These are phyloP conservation scores for Eidolon helvum DNA, from an alignment of 2,113 vertebrate species.

Conservation along the genomic window DNA sequence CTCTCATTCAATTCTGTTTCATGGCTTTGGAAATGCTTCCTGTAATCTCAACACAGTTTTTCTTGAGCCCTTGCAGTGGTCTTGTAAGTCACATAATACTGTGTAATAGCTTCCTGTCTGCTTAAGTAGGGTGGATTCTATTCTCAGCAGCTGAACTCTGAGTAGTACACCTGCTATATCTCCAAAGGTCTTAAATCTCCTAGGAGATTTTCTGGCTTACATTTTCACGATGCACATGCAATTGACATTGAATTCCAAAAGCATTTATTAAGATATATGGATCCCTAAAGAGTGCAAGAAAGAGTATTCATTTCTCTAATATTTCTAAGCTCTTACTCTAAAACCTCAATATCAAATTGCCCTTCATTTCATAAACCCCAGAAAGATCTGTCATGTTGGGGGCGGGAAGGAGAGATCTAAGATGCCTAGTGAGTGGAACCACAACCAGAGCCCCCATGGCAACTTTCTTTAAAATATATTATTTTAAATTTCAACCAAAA, in stretches of 20 bases:
- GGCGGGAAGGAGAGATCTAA: neutral
- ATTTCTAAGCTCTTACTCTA: neutral
- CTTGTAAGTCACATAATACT: neutral
- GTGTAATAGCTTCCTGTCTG: neutral
- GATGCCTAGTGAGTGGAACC: neutral
- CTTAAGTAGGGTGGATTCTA: neutral
- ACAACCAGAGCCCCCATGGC: neutral
- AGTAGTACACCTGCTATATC: neutral
- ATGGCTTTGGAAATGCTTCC: neutral
- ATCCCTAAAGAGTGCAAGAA: neutral
- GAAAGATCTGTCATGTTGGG: neutral
- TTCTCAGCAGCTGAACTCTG: neutral
- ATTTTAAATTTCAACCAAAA: conserved; percentile 3
- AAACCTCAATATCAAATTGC: neutral
- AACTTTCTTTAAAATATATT: neutral
- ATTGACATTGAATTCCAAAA: neutral
- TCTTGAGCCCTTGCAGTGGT: neutral
- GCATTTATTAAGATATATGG: neutral
- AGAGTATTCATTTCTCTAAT: neutral
- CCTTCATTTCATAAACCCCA: neutral
- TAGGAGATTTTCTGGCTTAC: neutral
- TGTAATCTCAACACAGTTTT: neutral
- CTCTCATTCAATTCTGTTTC: neutral
- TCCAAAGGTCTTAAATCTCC: neutral
- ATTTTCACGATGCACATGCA: neutral